Base-by-base conservation (phyloP, 2,888 invertebrate genomes). In the Brenthis ino region DNA sequence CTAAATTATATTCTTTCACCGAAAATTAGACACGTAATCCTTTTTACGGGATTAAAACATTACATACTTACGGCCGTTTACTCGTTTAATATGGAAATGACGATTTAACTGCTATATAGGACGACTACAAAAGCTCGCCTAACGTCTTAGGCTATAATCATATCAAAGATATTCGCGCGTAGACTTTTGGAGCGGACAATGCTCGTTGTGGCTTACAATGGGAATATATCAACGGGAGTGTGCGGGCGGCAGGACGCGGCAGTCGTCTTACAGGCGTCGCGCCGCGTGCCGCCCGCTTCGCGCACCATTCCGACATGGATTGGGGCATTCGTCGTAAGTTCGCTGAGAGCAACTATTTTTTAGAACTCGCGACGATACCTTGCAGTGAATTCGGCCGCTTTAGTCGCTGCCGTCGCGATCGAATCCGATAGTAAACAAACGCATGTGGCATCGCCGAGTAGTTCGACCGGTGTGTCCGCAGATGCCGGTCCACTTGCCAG, bases 261-360 rank as follows among this genome's bases (percentile, higher is more conserved):
- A 93, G 92, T 93, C 87, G 88, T 78, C 80, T 84, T 84, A 85
- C 82, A 85, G 87, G 86, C 89, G 88, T 83, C 87, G 88, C 87
- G 87, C 84, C 87, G 89, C 88, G 89, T 85, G 85, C 83, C 85
- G 83, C 82, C 77, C 76, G 76, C 77, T 73, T 74, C 77, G 77
- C 73, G 74, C 80, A 80, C 79, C 81, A 79, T 81, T 76, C 77
- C 84, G 87, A 83, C 85, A 93, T 93, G 93, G 92, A 93, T 85
- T 93, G 93, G 93, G 93, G 93, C 88, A 90, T 93, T 82, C 93
- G 92, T 79, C 93, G 93, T 93, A 91, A 93, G 93, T 93, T 88
- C 70, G 55, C 70, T 65, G 60, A 64, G 68, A 67, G 65, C 70
- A 65, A 76, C 80, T 82, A 86, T 80, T 84, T 84, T 81, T 79